Evolutionary conservation across 64 coral and sea anemone genomes (phyloP).

Genomic region (Platygyra sinensis): DNA sequence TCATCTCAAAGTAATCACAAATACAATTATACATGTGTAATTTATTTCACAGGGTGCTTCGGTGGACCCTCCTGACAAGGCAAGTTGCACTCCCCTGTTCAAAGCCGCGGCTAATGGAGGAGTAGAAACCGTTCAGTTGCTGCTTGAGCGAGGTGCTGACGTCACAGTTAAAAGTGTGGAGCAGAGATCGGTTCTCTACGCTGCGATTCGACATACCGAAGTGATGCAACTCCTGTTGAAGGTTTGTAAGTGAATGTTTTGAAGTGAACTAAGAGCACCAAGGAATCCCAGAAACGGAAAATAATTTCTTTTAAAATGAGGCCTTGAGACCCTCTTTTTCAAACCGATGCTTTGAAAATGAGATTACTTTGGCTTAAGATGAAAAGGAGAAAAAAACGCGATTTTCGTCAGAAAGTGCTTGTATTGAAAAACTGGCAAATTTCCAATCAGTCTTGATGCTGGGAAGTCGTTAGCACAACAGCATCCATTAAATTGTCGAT

Average conservation of each 20-base stretch:
- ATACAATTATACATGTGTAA: not conserved
- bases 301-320: no score
- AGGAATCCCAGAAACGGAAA: no score
- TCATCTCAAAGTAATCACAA: not conserved
- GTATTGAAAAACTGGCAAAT: no score
- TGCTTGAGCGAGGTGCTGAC: conserved; percentile 65
- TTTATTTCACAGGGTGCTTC: conserved; percentile 31
- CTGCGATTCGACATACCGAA: conserved; percentile 27
- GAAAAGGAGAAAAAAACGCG: no score
- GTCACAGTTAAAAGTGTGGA: conserved; percentile 55
- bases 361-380: no score
- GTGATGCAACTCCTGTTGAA: conserved; percentile 49
- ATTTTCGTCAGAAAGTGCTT: no score
- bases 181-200: conserved; percentile 43
- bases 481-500: no score
- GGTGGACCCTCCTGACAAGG: conserved; percentile 62
- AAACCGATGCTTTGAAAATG: no score
- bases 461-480: no score
- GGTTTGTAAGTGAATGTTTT: conserved; percentile 1
- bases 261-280: no score
- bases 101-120: conserved; percentile 59
- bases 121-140: conserved; percentile 51
- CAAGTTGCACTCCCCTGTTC: conserved; percentile 63
- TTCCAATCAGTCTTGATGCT: no score
- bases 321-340: no score